These are phyloP conservation scores for Austrofundulus limnaeus DNA, from an alignment of 2,113 vertebrate species.

Conservation along the genomic window DNA sequence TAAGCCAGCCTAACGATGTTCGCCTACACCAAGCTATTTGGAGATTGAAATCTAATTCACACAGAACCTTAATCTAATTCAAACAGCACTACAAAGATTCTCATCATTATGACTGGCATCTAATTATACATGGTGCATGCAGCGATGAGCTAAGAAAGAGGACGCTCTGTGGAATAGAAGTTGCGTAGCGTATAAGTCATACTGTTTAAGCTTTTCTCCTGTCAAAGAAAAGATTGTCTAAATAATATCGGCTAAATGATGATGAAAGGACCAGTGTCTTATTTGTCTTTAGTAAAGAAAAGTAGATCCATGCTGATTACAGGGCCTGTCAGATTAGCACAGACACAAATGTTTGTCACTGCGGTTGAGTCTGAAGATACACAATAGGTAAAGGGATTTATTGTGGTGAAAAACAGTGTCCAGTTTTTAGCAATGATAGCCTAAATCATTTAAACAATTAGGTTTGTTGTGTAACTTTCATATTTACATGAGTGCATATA, in stretches of 20 bases:
- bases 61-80: constrained; percentile 59
- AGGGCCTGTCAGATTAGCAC: constrained; percentile 34
- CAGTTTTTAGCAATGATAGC: no score
- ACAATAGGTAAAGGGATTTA: constrained; percentile 19
- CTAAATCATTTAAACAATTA: no score
- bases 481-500: no score
- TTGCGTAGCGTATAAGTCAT: constrained; percentile 27
- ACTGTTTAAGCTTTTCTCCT: constrained; percentile 20
- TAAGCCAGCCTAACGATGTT: constrained; percentile 35
- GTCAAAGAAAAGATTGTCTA: constrained; percentile 36
- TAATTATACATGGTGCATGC: constrained; percentile 51
- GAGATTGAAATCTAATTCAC: constrained; percentile 62
- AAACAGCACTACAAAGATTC: constrained; percentile 56
- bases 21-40: constrained; percentile 49
- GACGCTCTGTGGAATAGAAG: constrained; percentile 31
- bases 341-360: constrained; percentile 5
- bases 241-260: constrained; percentile 40
- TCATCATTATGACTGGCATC: constrained; percentile 60
- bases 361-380: constrained; percentile 13
- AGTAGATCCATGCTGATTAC: constrained; percentile 43
- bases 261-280: constrained; percentile 49
- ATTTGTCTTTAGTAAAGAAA: constrained; percentile 41
- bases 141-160: constrained; percentile 22
- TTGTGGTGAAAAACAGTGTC: no score
- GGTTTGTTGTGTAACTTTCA: no score